Evolutionary conservation across 2,888 invertebrate species (phyloP).

Genomic region (Mythimna ferrago): DNA sequence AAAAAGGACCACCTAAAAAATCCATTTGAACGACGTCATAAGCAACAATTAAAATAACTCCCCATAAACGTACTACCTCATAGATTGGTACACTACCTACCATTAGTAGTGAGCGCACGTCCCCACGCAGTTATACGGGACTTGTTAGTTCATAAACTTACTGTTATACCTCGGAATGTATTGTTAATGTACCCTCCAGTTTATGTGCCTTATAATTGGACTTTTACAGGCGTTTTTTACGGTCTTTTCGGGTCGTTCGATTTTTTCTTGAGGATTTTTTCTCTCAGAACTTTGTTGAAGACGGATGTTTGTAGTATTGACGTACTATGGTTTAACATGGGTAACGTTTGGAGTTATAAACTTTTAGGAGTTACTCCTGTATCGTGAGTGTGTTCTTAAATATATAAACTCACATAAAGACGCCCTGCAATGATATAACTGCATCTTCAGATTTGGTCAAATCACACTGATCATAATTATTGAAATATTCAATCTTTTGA

Average conservation of each 20-base stretch:
- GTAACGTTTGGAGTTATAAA: not conserved
- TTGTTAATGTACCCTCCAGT: slow-evolving; percentile 59
- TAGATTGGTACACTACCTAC: not conserved
- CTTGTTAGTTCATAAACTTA: slow-evolving; percentile 56
- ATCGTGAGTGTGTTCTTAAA: too few relatives aligned
- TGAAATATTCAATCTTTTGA: not conserved
- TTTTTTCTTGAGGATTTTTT: not conserved
- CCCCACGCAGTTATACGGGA: slow-evolving; percentile 36
- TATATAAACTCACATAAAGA: too few relatives aligned
- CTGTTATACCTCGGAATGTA: slow-evolving; percentile 57
- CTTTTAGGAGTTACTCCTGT: too few relatives aligned
- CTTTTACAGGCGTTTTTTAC: slow-evolving; percentile 41
- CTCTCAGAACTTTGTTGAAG: not conserved
- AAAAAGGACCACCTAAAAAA: not conserved
- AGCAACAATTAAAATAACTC: slow-evolving; percentile 46
- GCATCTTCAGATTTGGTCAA: not conserved
- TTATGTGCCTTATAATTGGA: slow-evolving; percentile 56
- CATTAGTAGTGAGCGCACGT: slow-evolving; percentile 43
- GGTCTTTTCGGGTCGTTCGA: slow-evolving; percentile 1
- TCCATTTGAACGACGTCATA: not conserved
- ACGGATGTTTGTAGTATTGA: not conserved
- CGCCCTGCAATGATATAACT: not conserved
- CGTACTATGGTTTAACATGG: not conserved
- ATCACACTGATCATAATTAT: not conserved
- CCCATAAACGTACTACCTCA: slow-evolving; percentile 5